These are phyloP conservation scores for Gambusia holbrooki DNA, from an alignment of 2,113 vertebrate genomes.

Conservation along the genomic window DNA sequence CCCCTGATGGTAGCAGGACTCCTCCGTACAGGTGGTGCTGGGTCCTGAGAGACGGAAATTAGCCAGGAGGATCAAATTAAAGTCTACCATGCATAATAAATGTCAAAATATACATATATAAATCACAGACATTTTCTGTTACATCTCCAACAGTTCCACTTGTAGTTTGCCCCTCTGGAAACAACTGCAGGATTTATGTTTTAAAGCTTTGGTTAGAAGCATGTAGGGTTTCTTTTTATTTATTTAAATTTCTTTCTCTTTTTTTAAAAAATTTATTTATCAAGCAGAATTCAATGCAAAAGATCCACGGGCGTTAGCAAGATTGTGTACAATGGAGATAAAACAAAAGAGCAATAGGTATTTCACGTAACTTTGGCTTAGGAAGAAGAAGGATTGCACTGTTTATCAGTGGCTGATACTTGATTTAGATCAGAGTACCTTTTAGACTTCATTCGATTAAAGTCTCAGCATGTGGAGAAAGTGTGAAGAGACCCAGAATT, in stretches of 20 bases:
- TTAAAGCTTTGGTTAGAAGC: no score
- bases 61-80: background rate
- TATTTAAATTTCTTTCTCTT: no score
- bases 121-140: background rate
- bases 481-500: no score
- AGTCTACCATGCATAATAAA: background rate
- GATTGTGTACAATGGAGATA: background rate
- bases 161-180: no score
- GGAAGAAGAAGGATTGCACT: background rate
- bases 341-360: background rate
- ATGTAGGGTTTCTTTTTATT: no score
- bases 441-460: no score
- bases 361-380: background rate
- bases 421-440: no score
- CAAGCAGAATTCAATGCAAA: no score
- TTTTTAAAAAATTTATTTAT: no score
- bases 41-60: constrained; percentile 76
- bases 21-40: constrained; percentile 94
- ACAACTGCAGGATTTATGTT: no score
- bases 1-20: constrained; percentile 93
- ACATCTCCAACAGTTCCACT: background rate
- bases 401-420: no score
- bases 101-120: background rate
- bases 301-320: background rate
- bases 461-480: no score